Evolutionary conservation across 2,888 invertebrate species (phyloP).

Genomic region (Rhamnusium bicolor): DNA sequence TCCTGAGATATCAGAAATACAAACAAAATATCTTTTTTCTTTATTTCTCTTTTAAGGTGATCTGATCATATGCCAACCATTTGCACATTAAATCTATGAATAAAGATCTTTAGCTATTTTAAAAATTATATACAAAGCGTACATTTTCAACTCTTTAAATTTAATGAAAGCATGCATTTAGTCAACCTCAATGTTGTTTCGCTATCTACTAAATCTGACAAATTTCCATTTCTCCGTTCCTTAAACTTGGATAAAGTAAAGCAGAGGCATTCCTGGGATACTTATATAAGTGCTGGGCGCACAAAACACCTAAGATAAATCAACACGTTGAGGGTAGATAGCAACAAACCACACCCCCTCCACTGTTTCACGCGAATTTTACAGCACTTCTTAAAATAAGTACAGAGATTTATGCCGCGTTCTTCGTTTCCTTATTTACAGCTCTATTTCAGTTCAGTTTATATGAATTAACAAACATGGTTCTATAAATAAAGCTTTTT

Average conservation of each 20-base stretch:
- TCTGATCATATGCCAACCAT: neutral
- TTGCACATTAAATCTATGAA: neutral
- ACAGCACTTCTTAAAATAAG: slow-evolving; percentile 55
- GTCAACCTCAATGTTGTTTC: slow-evolving; percentile 29
- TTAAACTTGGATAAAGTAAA: slow-evolving; percentile 32
- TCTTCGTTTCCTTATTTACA: slow-evolving; percentile 52
- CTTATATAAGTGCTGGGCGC: slow-evolving; percentile 45
- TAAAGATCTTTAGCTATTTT: neutral
- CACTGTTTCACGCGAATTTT: slow-evolving; percentile 41
- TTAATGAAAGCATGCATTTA: slow-evolving; percentile 50
- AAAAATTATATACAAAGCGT: slow-evolving; percentile 5
- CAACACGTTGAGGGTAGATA: slow-evolving; percentile 46
- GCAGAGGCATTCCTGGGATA: slow-evolving; percentile 29
- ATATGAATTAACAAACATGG: slow-evolving; percentile 39
- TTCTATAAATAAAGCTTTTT: neutral
- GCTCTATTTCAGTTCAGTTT: slow-evolving; percentile 48
- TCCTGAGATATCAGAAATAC: no score
- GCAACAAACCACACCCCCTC: slow-evolving; percentile 56
- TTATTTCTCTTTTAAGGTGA: no score
- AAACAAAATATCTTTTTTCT: no score
- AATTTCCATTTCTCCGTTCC: slow-evolving; percentile 31
- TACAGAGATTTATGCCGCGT: slow-evolving; percentile 54
- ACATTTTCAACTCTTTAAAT: slow-evolving; percentile 52
- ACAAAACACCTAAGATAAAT: slow-evolving; percentile 49
- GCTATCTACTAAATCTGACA: slow-evolving; percentile 34